Evolutionary conservation across 2,888 invertebrate genomes (phyloP).

Genomic region (Acleris literana): DNA sequence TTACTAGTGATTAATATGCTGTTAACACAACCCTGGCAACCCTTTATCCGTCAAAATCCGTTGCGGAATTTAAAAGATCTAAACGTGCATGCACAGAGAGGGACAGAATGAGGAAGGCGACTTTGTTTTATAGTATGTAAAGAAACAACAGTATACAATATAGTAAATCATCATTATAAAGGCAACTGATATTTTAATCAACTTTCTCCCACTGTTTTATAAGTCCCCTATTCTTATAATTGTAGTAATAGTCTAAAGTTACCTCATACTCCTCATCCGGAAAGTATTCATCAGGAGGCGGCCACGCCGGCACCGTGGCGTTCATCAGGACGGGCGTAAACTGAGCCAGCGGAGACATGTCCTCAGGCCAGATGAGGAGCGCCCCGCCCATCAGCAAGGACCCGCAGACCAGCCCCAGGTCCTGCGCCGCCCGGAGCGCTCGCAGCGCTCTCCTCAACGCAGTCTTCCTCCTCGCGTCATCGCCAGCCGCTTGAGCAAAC

Average conservation of each 20-base stretch:
- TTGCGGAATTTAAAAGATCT: too few species aligned
- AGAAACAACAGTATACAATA: too few species aligned
- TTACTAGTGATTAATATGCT: too few species aligned
- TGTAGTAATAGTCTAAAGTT: slow-evolving; percentile 22
- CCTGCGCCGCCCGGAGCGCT: slow-evolving; percentile 74
- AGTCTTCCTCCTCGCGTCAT: slow-evolving; percentile 67
- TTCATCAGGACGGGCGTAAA: slow-evolving; percentile 68
- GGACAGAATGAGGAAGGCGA: too few species aligned
- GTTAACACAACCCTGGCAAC: too few species aligned
- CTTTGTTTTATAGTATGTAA: too few species aligned
- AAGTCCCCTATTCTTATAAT: too few species aligned
- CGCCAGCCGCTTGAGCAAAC: slow-evolving; percentile 79
- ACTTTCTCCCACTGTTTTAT: too few species aligned
- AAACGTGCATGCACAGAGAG: too few species aligned
- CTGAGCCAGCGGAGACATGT: slow-evolving; percentile 68
- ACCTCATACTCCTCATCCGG: slow-evolving; percentile 84
- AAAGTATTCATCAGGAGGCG: slow-evolving; percentile 78
- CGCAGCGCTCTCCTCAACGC: slow-evolving; percentile 70
- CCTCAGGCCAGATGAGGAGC: slow-evolving; percentile 78
- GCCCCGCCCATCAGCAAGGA: slow-evolving; percentile 70
- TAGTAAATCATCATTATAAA: too few species aligned
- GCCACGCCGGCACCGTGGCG: slow-evolving; percentile 67
- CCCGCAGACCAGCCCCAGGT: slow-evolving; percentile 72
- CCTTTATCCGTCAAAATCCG: too few species aligned
- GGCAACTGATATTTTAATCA: too few species aligned